These are phyloP conservation scores for Teinopalpus imperialis DNA, from an alignment of 2,888 invertebrate species.

Conservation along the genomic window DNA sequence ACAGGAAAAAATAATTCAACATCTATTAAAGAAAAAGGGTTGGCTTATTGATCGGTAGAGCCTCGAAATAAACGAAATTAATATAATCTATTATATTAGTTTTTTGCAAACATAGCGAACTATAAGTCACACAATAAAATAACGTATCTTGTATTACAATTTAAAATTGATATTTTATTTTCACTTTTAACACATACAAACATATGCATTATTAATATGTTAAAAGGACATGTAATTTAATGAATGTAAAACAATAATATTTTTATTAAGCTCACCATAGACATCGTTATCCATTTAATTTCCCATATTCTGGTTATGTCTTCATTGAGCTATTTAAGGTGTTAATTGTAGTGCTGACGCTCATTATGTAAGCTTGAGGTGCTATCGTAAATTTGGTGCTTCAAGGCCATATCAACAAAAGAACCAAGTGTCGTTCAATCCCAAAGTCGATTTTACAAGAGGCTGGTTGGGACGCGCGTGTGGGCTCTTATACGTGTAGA, in stretches of 20 bases:
- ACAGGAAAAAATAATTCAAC: no score
- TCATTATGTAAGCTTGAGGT: slow-evolving; percentile 60
- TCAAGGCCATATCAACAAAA: slow-evolving; percentile 72
- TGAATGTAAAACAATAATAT: not conserved
- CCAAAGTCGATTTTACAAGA: slow-evolving; percentile 78
- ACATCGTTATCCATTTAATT: not conserved
- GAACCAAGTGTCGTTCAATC: slow-evolving; percentile 68
- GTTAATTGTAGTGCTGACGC: slow-evolving; percentile 74
- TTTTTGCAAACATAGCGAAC: no score
- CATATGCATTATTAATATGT: no score
- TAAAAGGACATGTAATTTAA: no score
- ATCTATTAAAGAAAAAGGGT: no score
- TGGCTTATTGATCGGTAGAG: no score
- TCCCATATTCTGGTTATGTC: slow-evolving; percentile 37
- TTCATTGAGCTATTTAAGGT: slow-evolving; percentile 69
- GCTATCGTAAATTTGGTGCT: slow-evolving; percentile 73
- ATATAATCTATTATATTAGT: no score
- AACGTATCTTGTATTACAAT: no score
- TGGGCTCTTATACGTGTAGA: slow-evolving; percentile 49
- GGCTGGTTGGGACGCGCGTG: slow-evolving; percentile 73
- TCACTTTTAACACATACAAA: no score
- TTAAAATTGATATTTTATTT: no score
- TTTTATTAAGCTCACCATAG: not conserved
- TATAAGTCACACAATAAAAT: no score
- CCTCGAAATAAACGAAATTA: no score